phyloP scores from a whole-genome alignment of 2,888 invertebrate species.

The Chrysopilus asiliformis region DNA sequence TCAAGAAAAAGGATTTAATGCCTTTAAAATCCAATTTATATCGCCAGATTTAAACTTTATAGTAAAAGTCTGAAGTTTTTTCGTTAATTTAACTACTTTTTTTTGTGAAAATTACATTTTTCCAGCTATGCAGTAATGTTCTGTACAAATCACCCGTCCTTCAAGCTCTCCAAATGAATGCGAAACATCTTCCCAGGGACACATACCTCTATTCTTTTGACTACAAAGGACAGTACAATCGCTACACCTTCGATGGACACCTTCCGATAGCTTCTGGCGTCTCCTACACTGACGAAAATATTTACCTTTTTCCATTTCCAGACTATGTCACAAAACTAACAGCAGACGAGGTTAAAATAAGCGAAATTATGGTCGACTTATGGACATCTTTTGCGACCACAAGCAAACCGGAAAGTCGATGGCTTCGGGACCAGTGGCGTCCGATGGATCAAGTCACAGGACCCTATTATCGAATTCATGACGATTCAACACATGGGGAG shows the following conservation, averaged over 20 bases:
- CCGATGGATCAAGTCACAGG: no score
- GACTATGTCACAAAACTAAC: constrained; percentile 18
- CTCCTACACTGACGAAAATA: constrained; percentile 39
- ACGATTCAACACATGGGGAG: no score
- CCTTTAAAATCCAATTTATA: no score
- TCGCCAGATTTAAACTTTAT: no score
- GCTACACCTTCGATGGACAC: constrained; percentile 28
- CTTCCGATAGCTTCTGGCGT: constrained; percentile 36
- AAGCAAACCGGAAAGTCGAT: constrained; percentile 13
- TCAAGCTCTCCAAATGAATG: constrained; percentile 24
- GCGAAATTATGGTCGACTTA: constrained; percentile 26
- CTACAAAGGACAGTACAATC: constrained; percentile 35
- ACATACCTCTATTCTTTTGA: constrained; percentile 40
- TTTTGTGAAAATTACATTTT: constrained; percentile 1
- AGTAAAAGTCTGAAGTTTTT: no score
- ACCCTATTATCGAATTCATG: no score
- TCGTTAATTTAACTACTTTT: no score
- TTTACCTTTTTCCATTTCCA: constrained; percentile 34
- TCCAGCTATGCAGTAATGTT: constrained; percentile 25
- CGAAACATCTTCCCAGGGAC: constrained; percentile 21
- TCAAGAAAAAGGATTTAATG: no score
- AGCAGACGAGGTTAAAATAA: constrained; percentile 21
- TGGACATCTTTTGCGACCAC: constrained; percentile 18
- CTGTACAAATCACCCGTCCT: constrained; percentile 29
- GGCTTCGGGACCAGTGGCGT: no score